Evolutionary conservation across 2,888 invertebrate genomes (phyloP).

Genomic region (Conistra vaccinii): DNA sequence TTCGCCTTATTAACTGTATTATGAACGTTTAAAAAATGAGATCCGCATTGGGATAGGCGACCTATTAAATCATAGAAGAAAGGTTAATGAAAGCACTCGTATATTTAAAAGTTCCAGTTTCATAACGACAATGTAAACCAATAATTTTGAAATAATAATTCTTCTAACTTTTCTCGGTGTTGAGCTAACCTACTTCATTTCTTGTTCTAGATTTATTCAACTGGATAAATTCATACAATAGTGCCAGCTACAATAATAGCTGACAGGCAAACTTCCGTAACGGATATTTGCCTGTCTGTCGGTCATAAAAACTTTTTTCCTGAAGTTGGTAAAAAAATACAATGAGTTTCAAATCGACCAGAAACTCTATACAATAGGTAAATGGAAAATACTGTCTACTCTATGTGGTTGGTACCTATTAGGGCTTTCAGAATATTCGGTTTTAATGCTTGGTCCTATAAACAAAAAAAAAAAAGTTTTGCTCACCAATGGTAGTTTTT

Average conservation of each 20-base stretch:
- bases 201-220: conserved; percentile 4
- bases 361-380: neutral
- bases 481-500: no score
- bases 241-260: neutral
- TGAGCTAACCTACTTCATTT: neutral
- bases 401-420: neutral
- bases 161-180: neutral
- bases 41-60: no score
- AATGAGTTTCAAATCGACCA: neutral
- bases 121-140: neutral
- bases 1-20: neutral
- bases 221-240: neutral
- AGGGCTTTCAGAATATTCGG: neutral
- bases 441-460: no score
- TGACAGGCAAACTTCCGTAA: neutral
- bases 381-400: neutral
- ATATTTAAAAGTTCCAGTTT: neutral
- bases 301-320: neutral
- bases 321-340: conserved; percentile 5
- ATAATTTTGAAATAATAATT: no score
- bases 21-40: neutral
- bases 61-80: neutral
- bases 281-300: conserved; percentile 9
- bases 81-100: neutral
- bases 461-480: no score